Base-by-base conservation (phyloP, 2,113 vertebrate species). In the Cathartes aura region DNA sequence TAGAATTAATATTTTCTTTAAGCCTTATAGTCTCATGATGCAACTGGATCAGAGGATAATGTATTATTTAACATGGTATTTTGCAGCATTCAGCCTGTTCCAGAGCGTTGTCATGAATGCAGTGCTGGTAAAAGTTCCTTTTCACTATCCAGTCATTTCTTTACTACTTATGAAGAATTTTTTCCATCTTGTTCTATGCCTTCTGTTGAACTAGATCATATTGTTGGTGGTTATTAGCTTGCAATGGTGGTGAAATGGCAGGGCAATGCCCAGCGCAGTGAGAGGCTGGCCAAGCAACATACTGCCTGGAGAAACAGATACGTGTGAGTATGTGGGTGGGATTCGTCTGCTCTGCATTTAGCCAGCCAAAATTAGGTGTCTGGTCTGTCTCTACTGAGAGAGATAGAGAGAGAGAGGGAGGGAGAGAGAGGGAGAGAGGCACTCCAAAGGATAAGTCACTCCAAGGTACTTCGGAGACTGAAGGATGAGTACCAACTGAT, bases 271-370 rank as follows among this genome's bases (percentile, higher is more conserved):
- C 6, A 0, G 27, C n/a, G 45, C 18, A 8, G 52, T 12, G 66
- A 8, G 89, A 38, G 34, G 53, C 52, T 71, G 75, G 56, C 75
- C 42, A 1, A 17, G 23, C 47, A n/a, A 15, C 22, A 11, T 0
- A 1, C 18, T 55, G 81, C 68, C 81, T 53, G 34, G 63, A 62
- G 67, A 19, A 76, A 5, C 26, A 80, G 62, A 45, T 15, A 12
- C 10, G 0, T 38, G 1, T 2, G 32, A 18, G 32, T 4, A 5
- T 2, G 9, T 2, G 32, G 13, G 32, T 52, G 68, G 45, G 20
- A 70, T 36, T n/a, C 7, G 1, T 9, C 88, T 70, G 55, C 64
- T 66, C 78, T 53, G 50, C 85, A 2, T 29, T 45, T 47, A 64
- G 36, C 34, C 47, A 38, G 87, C 58, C 58, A 80, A 24, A 52